Evolutionary conservation across 2,888 invertebrate genomes (phyloP), one percentile per base, ranked within the genome.

Genomic region (Belgica antarctica): DNA sequence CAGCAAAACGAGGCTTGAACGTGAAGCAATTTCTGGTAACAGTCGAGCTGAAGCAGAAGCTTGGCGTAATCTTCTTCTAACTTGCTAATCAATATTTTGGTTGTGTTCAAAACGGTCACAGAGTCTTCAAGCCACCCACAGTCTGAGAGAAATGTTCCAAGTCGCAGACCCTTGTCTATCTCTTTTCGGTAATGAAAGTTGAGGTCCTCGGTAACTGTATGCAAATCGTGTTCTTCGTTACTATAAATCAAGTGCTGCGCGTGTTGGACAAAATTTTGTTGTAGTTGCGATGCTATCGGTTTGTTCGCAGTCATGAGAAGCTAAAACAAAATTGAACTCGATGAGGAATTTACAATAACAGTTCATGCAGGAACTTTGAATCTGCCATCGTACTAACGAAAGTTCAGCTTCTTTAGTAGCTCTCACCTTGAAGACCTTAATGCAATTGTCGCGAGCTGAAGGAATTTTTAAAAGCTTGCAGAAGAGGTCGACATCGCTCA

Each of bases 101-200:
- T 90, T 8, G 85, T 81, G 46, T 85, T 78, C 73, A 94, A 81
- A 69, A 94, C 86, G 57, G 84, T 82, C 76, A 90, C 87, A 72
- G 91, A 89, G 76, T 91, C 89, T 72, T 83, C 82, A 77, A 89
- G 89, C 91, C 93, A 94, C 0, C 94, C 94, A 0, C 92, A 91
- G 77, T 95, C 95, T 77, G 89, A 89, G 2, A 95, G 85, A 81
- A 96, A 96, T 72, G 85, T 85, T 71, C 90, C 91, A 82, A 82
- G 61, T 36, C 78, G 76, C 68, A 80, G 71, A 8, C 80, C 80
- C 72, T 78, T 75, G 72, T 78, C 78, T 25, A 79, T 76, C 41
- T 68, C 65, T 12, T 57, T 28, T 8, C 25, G 31, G 22, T 52
- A 59, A 27, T 59, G 28, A 5, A 66, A 47, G 31, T 52, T 66